phyloP scores from a whole-genome alignment of 2,888 invertebrate species.

The Volucella inanis region DNA sequence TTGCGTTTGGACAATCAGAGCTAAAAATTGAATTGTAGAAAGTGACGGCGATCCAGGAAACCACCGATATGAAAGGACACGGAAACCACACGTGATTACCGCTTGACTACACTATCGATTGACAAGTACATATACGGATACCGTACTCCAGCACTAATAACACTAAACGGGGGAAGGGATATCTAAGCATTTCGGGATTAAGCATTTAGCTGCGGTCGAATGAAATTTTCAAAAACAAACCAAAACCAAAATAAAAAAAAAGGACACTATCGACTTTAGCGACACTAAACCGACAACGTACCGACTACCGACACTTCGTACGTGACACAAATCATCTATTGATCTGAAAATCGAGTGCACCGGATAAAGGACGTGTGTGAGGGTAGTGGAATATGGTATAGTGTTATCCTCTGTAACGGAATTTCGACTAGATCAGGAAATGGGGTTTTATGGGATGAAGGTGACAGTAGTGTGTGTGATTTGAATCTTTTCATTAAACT shows the following conservation, averaged over 20 bases:
- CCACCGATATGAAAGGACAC: too few relatives aligned
- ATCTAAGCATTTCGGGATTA: conserved; percentile 54
- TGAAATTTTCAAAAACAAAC: conserved; percentile 39
- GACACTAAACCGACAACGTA: not conserved
- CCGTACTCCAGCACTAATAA: conserved; percentile 4
- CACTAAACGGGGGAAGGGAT: conserved; percentile 49
- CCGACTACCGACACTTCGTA: conserved; percentile 25
- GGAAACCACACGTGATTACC: conserved; percentile 44
- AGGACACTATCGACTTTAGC: conserved; percentile 40
- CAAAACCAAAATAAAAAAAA: conserved; percentile 13
- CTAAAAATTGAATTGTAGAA: conserved; percentile 82
- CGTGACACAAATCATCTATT: conserved; percentile 72
- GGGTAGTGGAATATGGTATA: not conserved
- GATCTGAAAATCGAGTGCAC: conserved; percentile 64
- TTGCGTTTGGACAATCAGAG: conserved; percentile 84
- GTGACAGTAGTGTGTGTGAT: too few relatives aligned
- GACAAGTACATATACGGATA: conserved; percentile 7
- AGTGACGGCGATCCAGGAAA: not conserved
- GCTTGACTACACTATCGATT: conserved; percentile 22
- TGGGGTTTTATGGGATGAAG: too few relatives aligned
- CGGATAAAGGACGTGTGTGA: not conserved
- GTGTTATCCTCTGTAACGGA: too few relatives aligned
- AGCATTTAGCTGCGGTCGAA: conserved; percentile 56
- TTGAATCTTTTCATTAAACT: conserved; percentile 47
- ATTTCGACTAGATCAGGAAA: too few relatives aligned